These are phyloP conservation scores for Sinohyriopsis cumingii DNA, from an alignment of 2,888 invertebrate genomes.

Conservation along the genomic window DNA sequence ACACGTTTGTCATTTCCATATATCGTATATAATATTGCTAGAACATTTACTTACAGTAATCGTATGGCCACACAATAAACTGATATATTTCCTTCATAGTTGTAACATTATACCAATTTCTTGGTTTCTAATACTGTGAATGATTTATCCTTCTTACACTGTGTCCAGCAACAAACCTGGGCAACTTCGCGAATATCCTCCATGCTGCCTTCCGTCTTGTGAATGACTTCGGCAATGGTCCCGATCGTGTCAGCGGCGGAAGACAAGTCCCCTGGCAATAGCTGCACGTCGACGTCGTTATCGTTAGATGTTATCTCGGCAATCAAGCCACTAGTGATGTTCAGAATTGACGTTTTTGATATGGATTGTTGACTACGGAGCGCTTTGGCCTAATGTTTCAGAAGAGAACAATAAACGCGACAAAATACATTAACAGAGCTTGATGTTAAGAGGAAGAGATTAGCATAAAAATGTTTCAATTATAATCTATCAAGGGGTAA, in stretches of 20 bases:
- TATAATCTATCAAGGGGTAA: too few relatives aligned
- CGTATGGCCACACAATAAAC: too few relatives aligned
- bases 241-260: constrained; percentile 39
- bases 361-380: constrained; percentile 2
- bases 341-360: constrained; percentile 7
- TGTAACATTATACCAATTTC: too few relatives aligned
- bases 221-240: constrained; percentile 36
- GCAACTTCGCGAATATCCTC: constrained; percentile 24
- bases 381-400: constrained; percentile 11
- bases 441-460: too few relatives aligned
- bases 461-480: too few relatives aligned
- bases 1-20: too few relatives aligned
- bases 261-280: constrained; percentile 54
- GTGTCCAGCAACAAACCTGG: constrained; percentile 18
- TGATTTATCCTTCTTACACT: too few relatives aligned
- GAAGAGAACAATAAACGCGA: not conserved
- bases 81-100: too few relatives aligned
- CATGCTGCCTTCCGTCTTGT: constrained; percentile 14
- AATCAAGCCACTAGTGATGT: constrained; percentile 9
- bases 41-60: too few relatives aligned
- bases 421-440: not conserved
- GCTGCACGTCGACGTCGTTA: constrained; percentile 1
- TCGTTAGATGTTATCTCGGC: constrained; percentile 5
- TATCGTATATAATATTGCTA: too few relatives aligned
- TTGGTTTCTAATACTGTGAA: too few relatives aligned